Evolutionary conservation across 1,140 invertebrate species (phyloP).

Genomic region (Drosophila miranda): DNA sequence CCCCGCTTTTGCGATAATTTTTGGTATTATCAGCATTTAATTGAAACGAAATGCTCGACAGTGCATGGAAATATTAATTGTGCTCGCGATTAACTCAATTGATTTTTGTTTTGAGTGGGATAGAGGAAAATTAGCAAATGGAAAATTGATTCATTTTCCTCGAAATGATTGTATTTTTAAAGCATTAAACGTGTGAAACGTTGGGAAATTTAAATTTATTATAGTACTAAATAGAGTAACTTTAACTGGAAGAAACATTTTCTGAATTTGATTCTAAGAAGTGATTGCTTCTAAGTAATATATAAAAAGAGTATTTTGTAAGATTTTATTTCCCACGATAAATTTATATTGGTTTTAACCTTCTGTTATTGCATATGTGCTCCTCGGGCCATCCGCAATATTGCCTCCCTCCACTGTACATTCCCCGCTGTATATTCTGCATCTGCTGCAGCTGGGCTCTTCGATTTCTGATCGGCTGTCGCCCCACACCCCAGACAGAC

Average conservation of each 20-base stretch:
- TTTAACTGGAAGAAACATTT: too few species aligned
- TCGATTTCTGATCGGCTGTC: slow-evolving; percentile 43
- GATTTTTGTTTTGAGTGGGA: background rate
- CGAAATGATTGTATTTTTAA: too few species aligned
- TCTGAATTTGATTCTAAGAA: background rate
- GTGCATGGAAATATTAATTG: too few species aligned
- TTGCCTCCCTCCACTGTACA: background rate
- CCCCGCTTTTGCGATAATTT: slow-evolving; percentile 4
- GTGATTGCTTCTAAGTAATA: background rate
- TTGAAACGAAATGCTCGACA: slow-evolving; percentile 8
- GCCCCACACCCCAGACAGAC: slow-evolving; percentile 21
- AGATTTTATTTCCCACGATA: background rate
- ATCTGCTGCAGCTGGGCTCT: slow-evolving; percentile 30
- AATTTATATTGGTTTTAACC: background rate
- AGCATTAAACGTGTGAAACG: too few species aligned
- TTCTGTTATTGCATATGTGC: too few species aligned
- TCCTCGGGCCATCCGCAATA: too few species aligned
- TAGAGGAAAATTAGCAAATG: too few species aligned
- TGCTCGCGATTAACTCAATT: background rate
- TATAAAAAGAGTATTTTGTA: background rate
- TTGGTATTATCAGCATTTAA: slow-evolving; percentile 21
- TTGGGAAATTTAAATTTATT: background rate
- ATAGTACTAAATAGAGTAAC: too few species aligned
- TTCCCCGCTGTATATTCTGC: slow-evolving; percentile 34
- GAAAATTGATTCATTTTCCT: too few species aligned